phyloP scores from a whole-genome alignment of 2,113 vertebrate genomes.

The Isurus oxyrinchus region DNA sequence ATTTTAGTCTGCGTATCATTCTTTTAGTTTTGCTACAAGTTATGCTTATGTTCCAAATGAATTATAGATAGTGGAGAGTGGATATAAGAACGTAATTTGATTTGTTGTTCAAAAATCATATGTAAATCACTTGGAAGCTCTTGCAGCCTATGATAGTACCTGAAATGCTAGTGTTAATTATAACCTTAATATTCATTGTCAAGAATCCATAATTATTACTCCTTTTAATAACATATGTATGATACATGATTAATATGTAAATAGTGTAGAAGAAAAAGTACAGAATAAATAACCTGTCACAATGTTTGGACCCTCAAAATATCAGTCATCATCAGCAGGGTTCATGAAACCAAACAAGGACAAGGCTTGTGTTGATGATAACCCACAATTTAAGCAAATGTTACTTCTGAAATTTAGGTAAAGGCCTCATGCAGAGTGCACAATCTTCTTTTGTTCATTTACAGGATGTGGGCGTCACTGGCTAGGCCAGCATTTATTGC shows the following conservation, averaged over 20 bases:
- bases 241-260: neutral
- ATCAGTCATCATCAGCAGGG: neutral
- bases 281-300: neutral
- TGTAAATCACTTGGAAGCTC: neutral
- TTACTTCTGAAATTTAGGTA: neutral
- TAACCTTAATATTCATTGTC: neutral
- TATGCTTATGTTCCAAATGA: neutral
- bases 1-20: neutral
- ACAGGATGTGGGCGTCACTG: no score
- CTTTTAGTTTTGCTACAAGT: neutral
- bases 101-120: neutral
- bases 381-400: no score
- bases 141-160: neutral
- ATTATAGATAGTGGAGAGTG: neutral
- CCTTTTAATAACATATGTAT: neutral
- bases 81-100: neutral
- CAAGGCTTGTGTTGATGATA: neutral
- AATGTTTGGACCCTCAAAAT: neutral
- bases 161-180: neutral
- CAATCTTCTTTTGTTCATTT: no score
- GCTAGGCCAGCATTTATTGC: no score
- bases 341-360: neutral
- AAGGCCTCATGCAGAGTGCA: neutral
- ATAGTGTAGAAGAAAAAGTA: neutral
- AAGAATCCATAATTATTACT: neutral